Evolutionary conservation across 2,888 invertebrate species (phyloP), one percentile per base, ranked within the genome.

Genomic region (Apotomis capreana): DNA sequence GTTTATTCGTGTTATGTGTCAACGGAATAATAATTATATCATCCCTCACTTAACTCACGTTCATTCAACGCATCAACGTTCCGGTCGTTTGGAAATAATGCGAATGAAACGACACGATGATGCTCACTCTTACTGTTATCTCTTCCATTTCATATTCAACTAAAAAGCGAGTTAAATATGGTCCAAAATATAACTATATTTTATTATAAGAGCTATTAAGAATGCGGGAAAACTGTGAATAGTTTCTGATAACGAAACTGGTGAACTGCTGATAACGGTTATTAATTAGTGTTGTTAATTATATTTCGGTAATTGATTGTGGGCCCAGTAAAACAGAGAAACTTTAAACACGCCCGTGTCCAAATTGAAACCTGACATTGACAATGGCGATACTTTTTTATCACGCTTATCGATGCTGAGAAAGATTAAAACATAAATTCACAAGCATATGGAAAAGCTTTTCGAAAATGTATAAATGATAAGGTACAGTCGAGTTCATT

Each of bases 241-340:
- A 55, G 64, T 65, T 58, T 37, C 37, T 65, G 65, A 65, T 65
- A 65, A 65, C 65, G 36, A 36, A 65, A 57, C 44, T 55, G 46
- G 65, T 65, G 13, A 55, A 61, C 44, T 12, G 52, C 9, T 46
- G 62, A 69, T 69, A 69, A 40, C 57, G 40, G 12, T 63, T 40
- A 40, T 49, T 63, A 15, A 57, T 69, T 69, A 63, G 57, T 40
- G 49, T 57, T 40, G 57, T 63, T 62, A 15, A 69, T 57, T 55
- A 69, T 57, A 62, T 69, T 61, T 62, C 12, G 49, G 26, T 36
- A 40, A 40, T 40, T 40, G 6, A 6, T 40, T 40, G 5, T 40
- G 40, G 5, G 1, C 3, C 6, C 40, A 40, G 40, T 40, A 40
- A 40, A 40, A 40, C 2, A 26, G 2, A 40, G 6, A 40, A 40